phyloP scores from a whole-genome alignment of 2,888 invertebrate species.

The Ditula angustiorana region DNA sequence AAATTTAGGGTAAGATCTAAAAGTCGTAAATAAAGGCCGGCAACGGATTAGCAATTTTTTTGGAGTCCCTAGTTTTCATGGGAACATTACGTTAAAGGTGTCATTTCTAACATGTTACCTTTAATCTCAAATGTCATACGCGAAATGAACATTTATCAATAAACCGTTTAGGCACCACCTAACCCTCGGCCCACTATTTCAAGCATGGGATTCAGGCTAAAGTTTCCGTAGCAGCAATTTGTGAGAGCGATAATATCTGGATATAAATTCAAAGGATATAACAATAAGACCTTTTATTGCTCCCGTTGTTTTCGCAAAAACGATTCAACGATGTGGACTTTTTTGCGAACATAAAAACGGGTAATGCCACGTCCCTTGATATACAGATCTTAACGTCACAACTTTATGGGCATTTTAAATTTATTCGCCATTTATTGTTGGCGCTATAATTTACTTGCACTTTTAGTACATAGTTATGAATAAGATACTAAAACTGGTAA shows the following conservation, averaged over 20 bases:
- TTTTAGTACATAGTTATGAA: slow-evolving; percentile 14
- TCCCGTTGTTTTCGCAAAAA: slow-evolving; percentile 81
- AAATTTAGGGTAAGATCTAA: too few relatives aligned
- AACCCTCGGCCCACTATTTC: slow-evolving; percentile 70
- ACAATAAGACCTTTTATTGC: slow-evolving; percentile 84
- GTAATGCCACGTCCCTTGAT: slow-evolving; percentile 73
- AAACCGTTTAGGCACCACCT: slow-evolving; percentile 3
- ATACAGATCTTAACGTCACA: slow-evolving; percentile 68
- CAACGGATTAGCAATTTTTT: too few relatives aligned
- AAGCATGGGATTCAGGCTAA: slow-evolving; percentile 69
- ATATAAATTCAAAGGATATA: slow-evolving; percentile 85
- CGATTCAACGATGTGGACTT: slow-evolving; percentile 75
- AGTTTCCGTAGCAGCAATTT: slow-evolving; percentile 78
- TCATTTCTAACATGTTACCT: background rate
- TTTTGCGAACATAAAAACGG: slow-evolving; percentile 76
- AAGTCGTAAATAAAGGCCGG: too few relatives aligned
- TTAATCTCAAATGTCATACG: background rate
- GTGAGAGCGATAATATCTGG: slow-evolving; percentile 82
- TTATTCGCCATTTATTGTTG: slow-evolving; percentile 54
- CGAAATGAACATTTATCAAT: slow-evolving; percentile 4
- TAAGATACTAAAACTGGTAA: background rate
- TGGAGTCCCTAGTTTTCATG: too few relatives aligned
- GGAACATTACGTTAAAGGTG: too few relatives aligned
- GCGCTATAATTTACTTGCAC: slow-evolving; percentile 10
- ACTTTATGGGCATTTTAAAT: slow-evolving; percentile 61